Evolutionary conservation across 1,140 invertebrate genomes (phyloP).

Genomic region (Aphidius gifuensis): DNA sequence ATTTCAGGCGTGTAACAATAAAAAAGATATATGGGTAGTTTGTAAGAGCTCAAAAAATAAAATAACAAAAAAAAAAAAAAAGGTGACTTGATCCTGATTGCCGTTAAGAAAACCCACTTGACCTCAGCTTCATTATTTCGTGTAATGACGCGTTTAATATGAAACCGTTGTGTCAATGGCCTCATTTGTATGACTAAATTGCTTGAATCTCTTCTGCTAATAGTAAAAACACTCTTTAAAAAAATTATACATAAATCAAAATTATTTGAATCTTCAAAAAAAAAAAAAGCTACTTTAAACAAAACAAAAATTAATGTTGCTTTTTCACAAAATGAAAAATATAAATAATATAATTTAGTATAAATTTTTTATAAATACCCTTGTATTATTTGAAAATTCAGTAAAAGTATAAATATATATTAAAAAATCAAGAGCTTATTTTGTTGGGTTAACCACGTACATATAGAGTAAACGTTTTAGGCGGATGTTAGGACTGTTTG

Average conservation of each 20-base stretch:
- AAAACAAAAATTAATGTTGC: background rate
- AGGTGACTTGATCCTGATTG: slow-evolving; percentile 9
- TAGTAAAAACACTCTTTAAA: background rate
- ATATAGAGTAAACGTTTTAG: background rate
- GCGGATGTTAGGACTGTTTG: background rate
- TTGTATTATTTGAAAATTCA: no score
- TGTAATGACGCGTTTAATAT: slow-evolving; percentile 33
- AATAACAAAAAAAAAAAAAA: slow-evolving; percentile 2
- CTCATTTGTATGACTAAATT: slow-evolving; percentile 34
- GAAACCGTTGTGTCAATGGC: slow-evolving; percentile 25
- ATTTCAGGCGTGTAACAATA: no score
- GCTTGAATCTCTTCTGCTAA: slow-evolving; percentile 21
- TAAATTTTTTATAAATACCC: no score
- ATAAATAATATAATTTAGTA: no score
- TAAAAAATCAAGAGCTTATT: no score
- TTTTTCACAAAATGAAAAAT: no score
- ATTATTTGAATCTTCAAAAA: no score
- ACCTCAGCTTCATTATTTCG: slow-evolving; percentile 28
- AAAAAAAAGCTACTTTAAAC: no score
- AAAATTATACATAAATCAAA: no score
- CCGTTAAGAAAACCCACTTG: background rate
- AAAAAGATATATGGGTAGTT: no score
- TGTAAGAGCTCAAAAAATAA: no score
- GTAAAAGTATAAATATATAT: no score
- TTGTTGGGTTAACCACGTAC: background rate